These are phyloP conservation scores for Eucriotettix oculatus DNA, from an alignment of 2,888 invertebrate species.

Conservation along the genomic window DNA sequence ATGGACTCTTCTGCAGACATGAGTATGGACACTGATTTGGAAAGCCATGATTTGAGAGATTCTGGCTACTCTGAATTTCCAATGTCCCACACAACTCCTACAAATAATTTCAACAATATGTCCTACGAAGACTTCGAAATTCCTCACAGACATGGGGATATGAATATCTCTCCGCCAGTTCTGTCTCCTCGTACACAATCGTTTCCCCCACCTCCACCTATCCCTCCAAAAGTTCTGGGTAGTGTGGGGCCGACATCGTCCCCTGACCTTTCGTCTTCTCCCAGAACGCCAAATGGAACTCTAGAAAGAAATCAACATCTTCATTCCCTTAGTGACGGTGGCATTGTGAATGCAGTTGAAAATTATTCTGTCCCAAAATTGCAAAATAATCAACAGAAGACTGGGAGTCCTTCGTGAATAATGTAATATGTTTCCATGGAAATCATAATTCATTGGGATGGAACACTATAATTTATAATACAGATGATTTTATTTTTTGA, in stretches of 20 bases:
- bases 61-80: conserved; percentile 28
- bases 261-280: not conserved
- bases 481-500: no score
- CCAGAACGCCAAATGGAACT: conserved; percentile 1
- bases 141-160: conserved; percentile 5
- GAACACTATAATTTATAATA: no score
- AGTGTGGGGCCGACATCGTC: conserved; percentile 11
- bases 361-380: conserved; percentile 26
- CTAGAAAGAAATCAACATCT: not conserved
- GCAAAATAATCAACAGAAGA: no score
- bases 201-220: conserved; percentile 18
- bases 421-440: no score
- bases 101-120: conserved; percentile 24
- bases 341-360: conserved; percentile 16
- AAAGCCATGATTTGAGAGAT: conserved; percentile 32
- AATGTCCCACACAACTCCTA: conserved; percentile 6
- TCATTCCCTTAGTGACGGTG: not conserved
- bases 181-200: conserved; percentile 15
- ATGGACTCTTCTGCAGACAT: conserved; percentile 11
- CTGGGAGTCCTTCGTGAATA: no score
- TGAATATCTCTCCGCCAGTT: conserved; percentile 14
- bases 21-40: conserved; percentile 5
- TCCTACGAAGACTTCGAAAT: conserved; percentile 29
- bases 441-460: no score
- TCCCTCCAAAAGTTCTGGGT: conserved; percentile 17